Evolutionary conservation across 2,113 vertebrate species (phyloP), one percentile per base, ranked within the genome.

Genomic region (Riparia riparia): DNA sequence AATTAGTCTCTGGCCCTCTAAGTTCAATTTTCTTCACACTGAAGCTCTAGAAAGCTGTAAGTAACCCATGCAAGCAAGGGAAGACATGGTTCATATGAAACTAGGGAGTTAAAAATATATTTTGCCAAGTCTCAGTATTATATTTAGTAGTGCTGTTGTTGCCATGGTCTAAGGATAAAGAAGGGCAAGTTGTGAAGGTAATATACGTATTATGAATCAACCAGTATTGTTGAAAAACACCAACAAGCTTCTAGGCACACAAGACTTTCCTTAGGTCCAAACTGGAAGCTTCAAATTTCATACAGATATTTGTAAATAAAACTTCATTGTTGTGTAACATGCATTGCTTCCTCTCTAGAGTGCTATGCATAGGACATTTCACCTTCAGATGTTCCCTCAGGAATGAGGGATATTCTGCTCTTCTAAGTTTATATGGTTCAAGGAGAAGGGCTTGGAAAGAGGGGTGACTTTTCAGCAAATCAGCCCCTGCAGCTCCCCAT

Each of bases 161-260:
- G 76, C 91, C 65, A 61, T 64, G 44, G 32, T 81, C 79, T 97
- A 82, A 90, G 68, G 69, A 93, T 92, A 95, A 90, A 90, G 68
- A 95, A 92, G 72, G 86, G 71, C 89, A 90, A 93, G 47, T 78
- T 72, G 74, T 70, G 64, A 93, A 89, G 26, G 58, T 63, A 76
- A 69, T 58, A 76, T 24, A 21, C 28, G 14, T 89, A 42, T 74
- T 24, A 41, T 10, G 39, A 91, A 94, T 77, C 47, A 88, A 77
- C 14, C 15, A 44, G 32, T 78, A 60, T 44, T 12, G 1, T 47
- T 74, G 64, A 74, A 66, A 93, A 95, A 74, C 39, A 78, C 10
- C 25, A 76, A 56, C 17, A 50, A 89, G 61, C 39, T 66, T 79
- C 79, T 70, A 91, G 65, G 44, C 69, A 82, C 60, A 60, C 13